Base-by-base conservation (phyloP, 1,140 invertebrate species). In the Venturia canescens region DNA sequence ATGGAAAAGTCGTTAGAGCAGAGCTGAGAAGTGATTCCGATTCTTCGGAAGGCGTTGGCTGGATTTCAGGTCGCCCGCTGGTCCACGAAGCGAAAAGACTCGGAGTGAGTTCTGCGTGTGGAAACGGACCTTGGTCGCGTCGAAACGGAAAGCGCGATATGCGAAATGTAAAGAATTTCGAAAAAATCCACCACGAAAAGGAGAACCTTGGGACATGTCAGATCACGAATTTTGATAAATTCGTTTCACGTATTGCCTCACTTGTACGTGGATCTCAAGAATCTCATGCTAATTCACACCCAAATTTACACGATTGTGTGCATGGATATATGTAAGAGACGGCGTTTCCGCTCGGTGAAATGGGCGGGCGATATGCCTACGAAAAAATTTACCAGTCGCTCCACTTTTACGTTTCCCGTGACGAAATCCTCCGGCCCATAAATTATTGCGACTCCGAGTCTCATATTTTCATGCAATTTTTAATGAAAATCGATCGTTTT, bases 281-380 rank as follows among this genome's bases (percentile, higher is more conserved):
- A 3, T 53, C 50, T 13, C 23, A 13, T 63, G 13, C 23, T 26
- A 23, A 23, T 63, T 63, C n/a, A 63, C 23, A 23, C 23, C 27
- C 60, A 53, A 53, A 53, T 53, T 26, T 23, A 26, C 53, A n/a
- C n/a, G n/a, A n/a, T n/a, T 44, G 11, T 44, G 1, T 44, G 13
- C 38, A 13, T 6, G 13, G 1, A 13, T 9, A 44, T 34, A 34
- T 7, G 7, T 34, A 34, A 3, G 18, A 3, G 23, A 2, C 57
- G 57, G 48, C 50, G 23, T 63, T 63, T 63, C 60, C 60, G 60
- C 60, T 63, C 21, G 60, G 60, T 63, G 60, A 63, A 63, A 63
- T 63, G 60, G 60, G 23, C 16, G 60, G 60, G 60, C 9, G 13
- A 63, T n/a, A n/a, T 63, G 23, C 23, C 60, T 26, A 63, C 60